These are phyloP conservation scores for Phyllopteryx taeniolatus DNA, from an alignment of 2,113 vertebrate genomes.

Conservation along the genomic window DNA sequence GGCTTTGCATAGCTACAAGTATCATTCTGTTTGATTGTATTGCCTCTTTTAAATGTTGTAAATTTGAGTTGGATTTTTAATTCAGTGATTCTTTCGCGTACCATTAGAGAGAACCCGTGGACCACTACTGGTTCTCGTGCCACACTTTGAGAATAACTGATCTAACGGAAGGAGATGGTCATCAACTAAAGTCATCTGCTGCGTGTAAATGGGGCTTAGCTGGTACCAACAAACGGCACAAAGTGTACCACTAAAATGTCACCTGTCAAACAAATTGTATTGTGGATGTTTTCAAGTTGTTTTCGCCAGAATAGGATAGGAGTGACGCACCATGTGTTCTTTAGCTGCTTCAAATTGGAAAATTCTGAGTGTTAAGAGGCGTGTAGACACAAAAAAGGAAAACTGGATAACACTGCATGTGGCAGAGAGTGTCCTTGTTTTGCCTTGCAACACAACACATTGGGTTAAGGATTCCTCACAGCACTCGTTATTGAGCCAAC, in stretches of 20 bases:
- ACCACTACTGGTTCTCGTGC: too few relatives aligned
- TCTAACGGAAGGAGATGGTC: not conserved
- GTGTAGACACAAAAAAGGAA: slow-evolving; percentile 8
- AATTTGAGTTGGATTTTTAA: too few relatives aligned
- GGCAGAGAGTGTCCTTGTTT: slow-evolving; percentile 25
- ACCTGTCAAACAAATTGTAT: not conserved
- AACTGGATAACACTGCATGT: slow-evolving; percentile 9
- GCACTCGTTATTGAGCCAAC: slow-evolving; percentile 17
- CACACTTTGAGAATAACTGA: not conserved
- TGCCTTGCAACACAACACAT: not conserved
- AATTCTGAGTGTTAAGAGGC: not conserved
- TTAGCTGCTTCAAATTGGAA: not conserved
- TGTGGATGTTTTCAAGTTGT: not conserved
- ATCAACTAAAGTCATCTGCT: not conserved
- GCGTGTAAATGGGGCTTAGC: not conserved
- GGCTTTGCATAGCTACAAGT: too few relatives aligned
- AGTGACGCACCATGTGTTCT: not conserved
- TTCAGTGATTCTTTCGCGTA: too few relatives aligned
- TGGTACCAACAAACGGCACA: not conserved
- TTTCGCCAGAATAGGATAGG: not conserved
- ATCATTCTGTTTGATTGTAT: too few relatives aligned
- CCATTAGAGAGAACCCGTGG: too few relatives aligned
- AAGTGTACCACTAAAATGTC: not conserved
- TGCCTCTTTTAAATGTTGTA: too few relatives aligned
- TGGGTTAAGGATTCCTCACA: not conserved